phyloP scores from a whole-genome alignment of 2,797 vertebrate species.

The Melanotaenia parkinsoni region DNA sequence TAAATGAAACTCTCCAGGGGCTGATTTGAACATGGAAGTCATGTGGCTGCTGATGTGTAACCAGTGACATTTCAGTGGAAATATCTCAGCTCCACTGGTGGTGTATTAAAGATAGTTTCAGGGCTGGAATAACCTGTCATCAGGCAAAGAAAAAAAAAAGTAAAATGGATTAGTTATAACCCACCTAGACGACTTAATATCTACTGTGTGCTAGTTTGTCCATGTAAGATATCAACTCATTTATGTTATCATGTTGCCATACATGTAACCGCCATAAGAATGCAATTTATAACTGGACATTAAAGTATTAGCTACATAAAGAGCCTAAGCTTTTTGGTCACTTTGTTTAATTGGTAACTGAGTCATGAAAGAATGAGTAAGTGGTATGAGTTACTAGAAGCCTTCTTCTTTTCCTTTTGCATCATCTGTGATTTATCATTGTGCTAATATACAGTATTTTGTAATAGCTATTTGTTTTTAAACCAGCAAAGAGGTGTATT shows the following conservation, averaged over 20 bases:
- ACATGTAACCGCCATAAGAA: not conserved
- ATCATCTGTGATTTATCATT: not conserved
- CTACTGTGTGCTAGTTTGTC: not conserved
- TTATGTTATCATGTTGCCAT: not conserved
- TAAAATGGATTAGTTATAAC: constrained; percentile 1
- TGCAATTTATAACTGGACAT: not conserved
- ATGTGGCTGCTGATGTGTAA: constrained; percentile 31
- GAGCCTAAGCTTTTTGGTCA: not conserved
- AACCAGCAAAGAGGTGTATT: not conserved
- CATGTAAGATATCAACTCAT: constrained; percentile 2
- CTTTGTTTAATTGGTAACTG: not conserved
- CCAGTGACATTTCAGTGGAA: constrained; percentile 14
- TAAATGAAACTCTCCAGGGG: constrained; percentile 22
- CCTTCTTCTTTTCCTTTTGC: not conserved
- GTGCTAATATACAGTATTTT: not conserved
- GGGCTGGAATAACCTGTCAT: not conserved
- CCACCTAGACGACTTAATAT: not conserved
- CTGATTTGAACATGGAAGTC: constrained; percentile 18
- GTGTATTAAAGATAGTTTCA: constrained; percentile 2
- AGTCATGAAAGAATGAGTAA: not conserved
- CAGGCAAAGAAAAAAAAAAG: not conserved
- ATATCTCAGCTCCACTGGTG: not conserved
- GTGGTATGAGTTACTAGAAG: not conserved
- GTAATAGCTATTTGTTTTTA: not conserved
- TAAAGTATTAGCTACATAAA: not conserved